Evolutionary conservation across 1,140 invertebrate species (phyloP).

Genomic region (Trichonephila clavipes): DNA sequence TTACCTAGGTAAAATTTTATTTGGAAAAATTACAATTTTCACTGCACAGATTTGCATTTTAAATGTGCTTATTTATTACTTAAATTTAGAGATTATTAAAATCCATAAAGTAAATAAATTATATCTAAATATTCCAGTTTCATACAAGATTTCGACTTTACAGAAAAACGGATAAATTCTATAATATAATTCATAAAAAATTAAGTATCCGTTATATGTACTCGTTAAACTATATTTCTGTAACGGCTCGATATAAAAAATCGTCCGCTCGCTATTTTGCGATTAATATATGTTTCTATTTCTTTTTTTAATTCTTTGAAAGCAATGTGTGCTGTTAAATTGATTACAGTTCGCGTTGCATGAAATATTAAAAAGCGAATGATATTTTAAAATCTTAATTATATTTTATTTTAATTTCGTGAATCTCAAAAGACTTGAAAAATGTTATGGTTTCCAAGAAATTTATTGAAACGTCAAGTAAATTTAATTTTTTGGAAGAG

Average conservation of each 20-base stretch:
- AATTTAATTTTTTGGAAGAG: slow-evolving; percentile 29
- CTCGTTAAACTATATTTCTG: not conserved
- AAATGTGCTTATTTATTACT: too few relatives aligned
- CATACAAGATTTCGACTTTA: too few relatives aligned
- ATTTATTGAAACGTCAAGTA: slow-evolving; percentile 45
- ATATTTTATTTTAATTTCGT: not conserved
- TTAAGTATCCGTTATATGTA: not conserved
- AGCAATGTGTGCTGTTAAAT: not conserved
- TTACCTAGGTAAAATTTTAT: too few relatives aligned
- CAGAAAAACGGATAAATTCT: too few relatives aligned
- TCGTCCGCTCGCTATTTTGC: slow-evolving; percentile 13
- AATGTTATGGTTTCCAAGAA: slow-evolving; percentile 50
- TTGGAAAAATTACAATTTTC: too few relatives aligned
- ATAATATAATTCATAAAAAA: not conserved
- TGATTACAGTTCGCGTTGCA: not conserved
- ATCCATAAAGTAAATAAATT: too few relatives aligned
- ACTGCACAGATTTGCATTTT: too few relatives aligned
- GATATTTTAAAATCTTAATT: not conserved
- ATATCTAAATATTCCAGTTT: too few relatives aligned
- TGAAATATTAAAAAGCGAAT: not conserved
- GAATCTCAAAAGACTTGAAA: slow-evolving; percentile 19
- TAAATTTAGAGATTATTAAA: too few relatives aligned
- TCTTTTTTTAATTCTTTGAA: not conserved
- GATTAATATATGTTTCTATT: slow-evolving; percentile 8
- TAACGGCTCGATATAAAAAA: not conserved